These are phyloP conservation scores for Drosophila atripex DNA, from an alignment of 2,888 invertebrate species.

Conservation along the genomic window DNA sequence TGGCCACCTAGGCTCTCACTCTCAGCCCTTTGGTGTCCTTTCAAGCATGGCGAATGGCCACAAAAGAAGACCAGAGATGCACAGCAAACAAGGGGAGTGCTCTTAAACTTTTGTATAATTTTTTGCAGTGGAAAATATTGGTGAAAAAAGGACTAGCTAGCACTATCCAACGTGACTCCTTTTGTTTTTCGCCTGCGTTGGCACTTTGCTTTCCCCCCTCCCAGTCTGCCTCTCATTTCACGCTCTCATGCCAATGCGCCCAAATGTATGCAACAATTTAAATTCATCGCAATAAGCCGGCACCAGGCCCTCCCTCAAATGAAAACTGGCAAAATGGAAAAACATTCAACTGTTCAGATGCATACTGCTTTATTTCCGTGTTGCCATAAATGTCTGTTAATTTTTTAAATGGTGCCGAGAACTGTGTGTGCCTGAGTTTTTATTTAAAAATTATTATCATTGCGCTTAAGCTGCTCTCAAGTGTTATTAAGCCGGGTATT, in stretches of 20 bases:
- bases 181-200: slow-evolving; percentile 54
- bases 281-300: slow-evolving; percentile 75
- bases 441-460: slow-evolving; percentile 22
- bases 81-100: neutral
- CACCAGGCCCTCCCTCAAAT: slow-evolving; percentile 31
- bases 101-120: neutral
- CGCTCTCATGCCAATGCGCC: slow-evolving; percentile 42
- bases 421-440: slow-evolving; percentile 1
- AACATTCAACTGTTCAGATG: slow-evolving; percentile 7
- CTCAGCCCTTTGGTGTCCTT: slow-evolving; percentile 16
- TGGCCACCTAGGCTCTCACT: slow-evolving; percentile 12
- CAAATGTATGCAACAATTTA: slow-evolving; percentile 75
- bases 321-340: slow-evolving; percentile 38
- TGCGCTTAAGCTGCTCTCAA: slow-evolving; percentile 40
- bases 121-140: slow-evolving; percentile 9
- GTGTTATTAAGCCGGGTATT: slow-evolving; percentile 34
- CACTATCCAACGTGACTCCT: slow-evolving; percentile 59
- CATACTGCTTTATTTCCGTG: slow-evolving; percentile 35
- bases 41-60: slow-evolving; percentile 25
- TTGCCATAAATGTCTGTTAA: slow-evolving; percentile 66
- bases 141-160: slow-evolving; percentile 64
- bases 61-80: slow-evolving; percentile 16
- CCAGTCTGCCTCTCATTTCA: slow-evolving; percentile 8
- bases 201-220: slow-evolving; percentile 21
- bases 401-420: slow-evolving; percentile 54